phyloP scores from a whole-genome alignment of 2,797 vertebrate species.

The Myotis daubentonii region DNA sequence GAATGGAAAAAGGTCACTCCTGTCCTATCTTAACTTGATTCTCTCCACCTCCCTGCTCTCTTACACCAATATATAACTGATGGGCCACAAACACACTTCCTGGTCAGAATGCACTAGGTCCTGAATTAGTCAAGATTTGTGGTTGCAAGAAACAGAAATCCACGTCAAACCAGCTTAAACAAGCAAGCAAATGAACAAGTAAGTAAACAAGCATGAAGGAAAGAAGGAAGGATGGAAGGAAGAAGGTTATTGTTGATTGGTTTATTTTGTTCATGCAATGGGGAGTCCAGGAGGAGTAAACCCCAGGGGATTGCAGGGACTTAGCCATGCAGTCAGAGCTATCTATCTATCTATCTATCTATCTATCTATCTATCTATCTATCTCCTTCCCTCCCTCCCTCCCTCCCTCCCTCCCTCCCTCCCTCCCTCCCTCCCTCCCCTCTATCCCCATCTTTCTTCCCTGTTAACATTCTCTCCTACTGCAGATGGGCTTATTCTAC shows the following conservation, averaged over 20 bases:
- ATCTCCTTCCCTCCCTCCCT: not conserved
- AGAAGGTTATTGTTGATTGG: not conserved
- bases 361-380: not conserved
- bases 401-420: not conserved
- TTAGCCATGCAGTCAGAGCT: not conserved
- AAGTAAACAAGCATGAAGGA: not conserved
- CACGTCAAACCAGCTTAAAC: not conserved
- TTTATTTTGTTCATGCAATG: not conserved
- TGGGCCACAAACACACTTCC: not conserved
- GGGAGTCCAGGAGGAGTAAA: not conserved
- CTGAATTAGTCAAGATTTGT: constrained; percentile 23
- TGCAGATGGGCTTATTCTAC: not conserved
- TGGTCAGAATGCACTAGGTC: not conserved
- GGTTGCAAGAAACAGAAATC: constrained; percentile 43
- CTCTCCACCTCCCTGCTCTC: not conserved
- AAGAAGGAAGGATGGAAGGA: not conserved
- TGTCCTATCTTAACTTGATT: not conserved
- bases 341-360: not conserved
- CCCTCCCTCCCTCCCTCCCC: rapidly evolving
- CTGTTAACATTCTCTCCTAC: not conserved
- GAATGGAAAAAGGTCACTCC: not conserved
- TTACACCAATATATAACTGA: not conserved
- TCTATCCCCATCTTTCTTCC: not conserved
- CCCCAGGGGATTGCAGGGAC: not conserved
- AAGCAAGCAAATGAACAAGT: not conserved